A percentile compares a stretch with the other conserved stretches of the same genome.
Evolutionary conservation across 2,113 vertebrate genomes (phyloP).

Genomic region (Helogale parvula): DNA sequence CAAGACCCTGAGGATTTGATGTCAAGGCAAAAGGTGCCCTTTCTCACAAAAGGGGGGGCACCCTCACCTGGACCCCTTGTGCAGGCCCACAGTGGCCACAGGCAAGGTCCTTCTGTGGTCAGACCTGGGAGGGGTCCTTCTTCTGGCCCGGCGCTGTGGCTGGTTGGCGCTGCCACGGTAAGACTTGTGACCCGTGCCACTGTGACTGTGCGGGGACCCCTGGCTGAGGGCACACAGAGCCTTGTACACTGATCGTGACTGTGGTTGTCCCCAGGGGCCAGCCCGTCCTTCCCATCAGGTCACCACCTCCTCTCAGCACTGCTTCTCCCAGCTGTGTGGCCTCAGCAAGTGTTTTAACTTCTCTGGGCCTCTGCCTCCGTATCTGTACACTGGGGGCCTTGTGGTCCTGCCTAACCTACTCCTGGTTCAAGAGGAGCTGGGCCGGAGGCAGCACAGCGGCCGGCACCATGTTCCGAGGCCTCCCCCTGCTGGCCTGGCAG

Average conservation of each 20-base stretch:
- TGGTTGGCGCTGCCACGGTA: not conserved
- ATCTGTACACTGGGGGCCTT: not conserved
- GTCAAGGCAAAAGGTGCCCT: not conserved
- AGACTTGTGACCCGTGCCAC: too few species aligned
- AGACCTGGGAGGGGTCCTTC: not conserved
- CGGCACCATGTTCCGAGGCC: not conserved
- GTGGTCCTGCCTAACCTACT: conserved; percentile 48
- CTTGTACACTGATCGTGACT: not conserved
- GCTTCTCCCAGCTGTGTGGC: not conserved
- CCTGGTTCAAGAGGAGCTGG: too few species aligned
- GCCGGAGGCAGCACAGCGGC: accelerated
- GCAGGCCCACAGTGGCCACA: not conserved
- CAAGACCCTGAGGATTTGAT: not conserved
- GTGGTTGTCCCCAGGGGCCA: not conserved
- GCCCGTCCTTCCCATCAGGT: not conserved
- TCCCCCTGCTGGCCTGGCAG: conserved; percentile 67
- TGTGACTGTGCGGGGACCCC: too few species aligned
- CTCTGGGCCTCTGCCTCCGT: not conserved
- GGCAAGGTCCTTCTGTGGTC: not conserved
- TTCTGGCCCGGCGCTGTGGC: not conserved
- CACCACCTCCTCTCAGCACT: not conserved
- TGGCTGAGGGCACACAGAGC: not conserved
- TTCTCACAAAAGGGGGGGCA: not conserved
- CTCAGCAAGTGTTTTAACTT: not conserved
- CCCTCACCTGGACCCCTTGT: not conserved